These are phyloP conservation scores for Plecturocebus donacophilus DNA, from an alignment of 2,113 vertebrate species.

Conservation along the genomic window DNA sequence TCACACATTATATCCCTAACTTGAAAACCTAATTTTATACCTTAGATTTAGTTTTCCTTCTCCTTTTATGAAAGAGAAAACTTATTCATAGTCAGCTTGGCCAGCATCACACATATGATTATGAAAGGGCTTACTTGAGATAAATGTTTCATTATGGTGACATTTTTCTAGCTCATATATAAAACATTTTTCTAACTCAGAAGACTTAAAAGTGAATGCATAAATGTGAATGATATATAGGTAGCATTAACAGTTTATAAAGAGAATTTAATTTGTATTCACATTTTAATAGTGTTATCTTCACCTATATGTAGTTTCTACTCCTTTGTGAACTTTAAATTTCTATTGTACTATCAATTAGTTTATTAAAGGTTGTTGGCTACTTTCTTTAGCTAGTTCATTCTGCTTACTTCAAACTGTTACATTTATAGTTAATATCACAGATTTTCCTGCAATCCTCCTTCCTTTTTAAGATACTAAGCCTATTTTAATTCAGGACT, in stretches of 20 bases:
- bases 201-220: neutral
- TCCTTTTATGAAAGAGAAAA: neutral
- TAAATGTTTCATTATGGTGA: neutral
- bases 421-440: neutral
- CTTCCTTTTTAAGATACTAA: neutral
- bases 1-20: neutral
- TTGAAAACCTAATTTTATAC: neutral
- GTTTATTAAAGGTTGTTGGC: neutral
- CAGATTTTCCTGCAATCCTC: neutral
- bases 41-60: neutral
- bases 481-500: neutral
- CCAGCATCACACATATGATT: neutral
- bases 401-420: neutral
- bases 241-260: neutral
- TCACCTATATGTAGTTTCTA: neutral
- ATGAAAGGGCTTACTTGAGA: neutral
- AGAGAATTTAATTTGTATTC: neutral
- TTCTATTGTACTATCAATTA: neutral
- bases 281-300: neutral
- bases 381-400: neutral
- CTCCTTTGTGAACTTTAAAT: neutral
- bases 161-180: neutral
- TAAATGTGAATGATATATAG: neutral
- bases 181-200: neutral
- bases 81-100: no score